Evolutionary conservation across 2,113 vertebrate genomes (phyloP), one percentile per base, ranked within the genome.

Genomic region (Turdus rufiventris): DNA sequence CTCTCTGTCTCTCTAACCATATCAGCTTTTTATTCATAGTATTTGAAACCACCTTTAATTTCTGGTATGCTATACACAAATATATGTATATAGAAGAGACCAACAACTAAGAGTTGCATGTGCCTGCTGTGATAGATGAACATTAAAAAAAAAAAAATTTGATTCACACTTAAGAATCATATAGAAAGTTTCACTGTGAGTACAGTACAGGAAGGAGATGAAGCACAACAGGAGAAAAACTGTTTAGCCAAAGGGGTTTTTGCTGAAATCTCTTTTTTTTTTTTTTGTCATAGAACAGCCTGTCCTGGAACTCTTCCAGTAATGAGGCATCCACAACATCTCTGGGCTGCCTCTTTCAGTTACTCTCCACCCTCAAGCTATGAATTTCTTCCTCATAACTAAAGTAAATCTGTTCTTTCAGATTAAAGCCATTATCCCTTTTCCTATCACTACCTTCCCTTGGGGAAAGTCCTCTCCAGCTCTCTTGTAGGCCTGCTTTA

Each of bases 61-160:
- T 60, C n/a, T 66, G 26, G 13, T n/a, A 1, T 14, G 2, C 1
- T 12, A 40, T 11, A 3, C 26, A 31, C 10, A 42, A 17, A 10
- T 13, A 7, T 12, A 58, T 25, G 1, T 19, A 23, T 12, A 13
- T 29, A 77, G 42, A 65, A 56, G 19, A 34, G 31, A 43, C 13
- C 11, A 45, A 29, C 36, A 58, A 17, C 14, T 57, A 34, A 26
- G 4, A 7, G 11, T 43, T 50, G 15, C 9, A 23, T 17, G 14
- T 47, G 14, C 14, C 61, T 76, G 24, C 26, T 85, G 25, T 72
- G n/a, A 57, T 3, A 68, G 18, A 75, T 65, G 51, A 90, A 38
- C 5, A 51, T 23, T 38, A n/a, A n/a, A n/a, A n/a, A n/a, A n/a
- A n/a, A n/a, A 34, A 67, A 90, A 56, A 45, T 38, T 23, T 85